Percentiles rank a stretch among this genome's conserved stretches.
These are phyloP conservation scores for Takifugu bimaculatus DNA, from an alignment of 2,113 vertebrate genomes.

Conservation along the genomic window DNA sequence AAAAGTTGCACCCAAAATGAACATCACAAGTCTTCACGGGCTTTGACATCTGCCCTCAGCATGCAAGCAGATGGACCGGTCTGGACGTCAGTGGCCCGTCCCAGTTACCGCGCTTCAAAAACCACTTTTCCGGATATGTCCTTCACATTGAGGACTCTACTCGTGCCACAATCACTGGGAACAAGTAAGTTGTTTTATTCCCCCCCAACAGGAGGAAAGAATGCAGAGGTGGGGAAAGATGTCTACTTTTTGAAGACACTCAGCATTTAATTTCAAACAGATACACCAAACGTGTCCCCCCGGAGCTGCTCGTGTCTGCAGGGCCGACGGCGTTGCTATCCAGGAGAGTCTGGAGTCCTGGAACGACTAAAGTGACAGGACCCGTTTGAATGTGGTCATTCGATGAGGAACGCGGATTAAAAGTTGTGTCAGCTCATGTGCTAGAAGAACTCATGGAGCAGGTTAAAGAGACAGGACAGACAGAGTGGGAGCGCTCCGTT, in stretches of 20 bases:
- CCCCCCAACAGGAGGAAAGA: no score
- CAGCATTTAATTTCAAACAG: no score
- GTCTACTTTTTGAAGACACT: no score
- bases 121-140: no score
- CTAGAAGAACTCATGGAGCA: neutral
- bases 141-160: neutral
- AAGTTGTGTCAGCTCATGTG: no score
- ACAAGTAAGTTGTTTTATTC: neutral
- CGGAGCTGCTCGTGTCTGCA: no score
- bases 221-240: no score
- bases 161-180: neutral
- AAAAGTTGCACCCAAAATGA: constrained; percentile 12
- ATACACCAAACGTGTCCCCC: no score
- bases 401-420: neutral
- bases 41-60: constrained; percentile 29
- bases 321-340: neutral
- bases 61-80: constrained; percentile 35
- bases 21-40: constrained; percentile 17
- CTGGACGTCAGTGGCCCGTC: no score
- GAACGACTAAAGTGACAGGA: neutral
- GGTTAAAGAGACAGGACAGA: neutral
- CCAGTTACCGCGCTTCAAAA: no score
- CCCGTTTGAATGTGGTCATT: no score
- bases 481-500: constrained; percentile 1
- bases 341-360: neutral